Conservation (phyloP, 2,113 vertebrate genomes). For the Saguinus midas region DNA sequence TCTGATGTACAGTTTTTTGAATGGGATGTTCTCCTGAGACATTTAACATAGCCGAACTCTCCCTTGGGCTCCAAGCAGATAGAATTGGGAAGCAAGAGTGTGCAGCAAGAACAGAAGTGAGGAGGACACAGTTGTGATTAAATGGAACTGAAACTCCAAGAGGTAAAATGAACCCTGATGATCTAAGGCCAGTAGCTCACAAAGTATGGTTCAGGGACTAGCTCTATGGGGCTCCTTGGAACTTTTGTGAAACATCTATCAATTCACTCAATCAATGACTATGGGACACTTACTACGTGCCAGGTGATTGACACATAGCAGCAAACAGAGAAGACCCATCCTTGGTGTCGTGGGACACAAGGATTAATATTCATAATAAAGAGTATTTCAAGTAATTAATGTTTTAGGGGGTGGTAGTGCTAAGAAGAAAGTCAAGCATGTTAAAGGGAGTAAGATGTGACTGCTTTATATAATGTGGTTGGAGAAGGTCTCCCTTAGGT, state of each 20-base stretch:
- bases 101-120: background rate
- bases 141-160: background rate
- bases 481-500: background rate
- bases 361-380: background rate
- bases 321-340: background rate
- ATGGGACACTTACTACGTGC: no score
- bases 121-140: background rate
- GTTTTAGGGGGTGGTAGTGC: background rate
- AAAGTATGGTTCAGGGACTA: background rate
- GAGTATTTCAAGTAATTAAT: background rate
- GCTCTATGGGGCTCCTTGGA: background rate
- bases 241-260: background rate
- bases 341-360: background rate
- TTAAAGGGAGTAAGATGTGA: background rate
- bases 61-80: background rate
- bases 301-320: background rate
- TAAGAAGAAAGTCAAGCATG: background rate
- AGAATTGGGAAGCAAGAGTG: background rate
- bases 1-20: background rate
- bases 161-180: background rate
- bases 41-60: background rate
- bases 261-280: background rate
- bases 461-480: background rate
- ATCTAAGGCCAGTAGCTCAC: background rate
- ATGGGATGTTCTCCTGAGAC: background rate